Conservation (phyloP, 1,140 invertebrate species). For the Samia ricini region DNA sequence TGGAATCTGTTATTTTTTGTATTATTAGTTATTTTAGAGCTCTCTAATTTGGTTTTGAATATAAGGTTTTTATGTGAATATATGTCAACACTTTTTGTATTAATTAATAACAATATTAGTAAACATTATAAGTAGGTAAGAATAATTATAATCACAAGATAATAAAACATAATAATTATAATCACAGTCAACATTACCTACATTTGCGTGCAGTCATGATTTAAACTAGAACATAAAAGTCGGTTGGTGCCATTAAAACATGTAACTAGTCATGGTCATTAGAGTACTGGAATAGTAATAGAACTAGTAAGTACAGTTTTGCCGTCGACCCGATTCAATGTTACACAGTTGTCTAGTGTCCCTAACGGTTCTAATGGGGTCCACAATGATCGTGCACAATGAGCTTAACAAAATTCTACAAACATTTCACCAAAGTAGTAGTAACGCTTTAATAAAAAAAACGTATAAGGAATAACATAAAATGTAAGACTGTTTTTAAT, state of each 20-base stretch:
- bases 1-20: too few species aligned
- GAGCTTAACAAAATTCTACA: background rate
- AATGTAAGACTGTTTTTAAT: background rate
- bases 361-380: constrained; percentile 1
- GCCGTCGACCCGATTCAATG: constrained; percentile 26
- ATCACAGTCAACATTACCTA: constrained; percentile 9
- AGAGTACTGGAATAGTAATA: constrained; percentile 25
- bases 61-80: too few species aligned
- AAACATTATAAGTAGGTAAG: background rate
- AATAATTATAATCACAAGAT: background rate
- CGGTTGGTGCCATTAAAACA: constrained; percentile 54
- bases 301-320: constrained; percentile 28
- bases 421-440: background rate
- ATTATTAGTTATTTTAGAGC: too few species aligned
- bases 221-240: constrained; percentile 51
- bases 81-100: too few species aligned
- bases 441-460: background rate
- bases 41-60: too few species aligned
- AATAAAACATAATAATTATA: background rate
- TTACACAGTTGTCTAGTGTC: constrained; percentile 6
- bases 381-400: background rate
- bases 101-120: too few species aligned
- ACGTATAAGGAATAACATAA: background rate
- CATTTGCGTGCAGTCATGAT: constrained; percentile 38
- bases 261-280: constrained; percentile 49